A percentile compares a stretch with the other conserved stretches of the same genome.
phyloP scores from a whole-genome alignment of 2,888 invertebrate species.

The Drosophila hawaiiensis region DNA sequence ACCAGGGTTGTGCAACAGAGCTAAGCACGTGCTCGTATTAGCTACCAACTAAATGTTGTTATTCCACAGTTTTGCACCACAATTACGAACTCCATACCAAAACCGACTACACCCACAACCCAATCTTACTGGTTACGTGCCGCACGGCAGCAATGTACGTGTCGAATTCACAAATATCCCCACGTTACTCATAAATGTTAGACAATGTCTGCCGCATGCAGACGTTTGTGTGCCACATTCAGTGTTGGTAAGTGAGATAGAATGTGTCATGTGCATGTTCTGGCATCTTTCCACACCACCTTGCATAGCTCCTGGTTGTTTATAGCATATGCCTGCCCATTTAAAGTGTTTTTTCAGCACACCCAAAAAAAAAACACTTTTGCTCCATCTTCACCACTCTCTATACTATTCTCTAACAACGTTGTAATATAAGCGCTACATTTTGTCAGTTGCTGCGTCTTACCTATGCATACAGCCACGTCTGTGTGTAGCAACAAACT shows the following conservation, averaged over 20 bases:
- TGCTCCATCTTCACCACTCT: slow-evolving; percentile 6
- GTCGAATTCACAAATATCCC: slow-evolving; percentile 75
- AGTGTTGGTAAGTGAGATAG: slow-evolving; percentile 42
- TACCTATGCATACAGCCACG: slow-evolving; percentile 14
- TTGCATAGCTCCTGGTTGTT: slow-evolving; percentile 14
- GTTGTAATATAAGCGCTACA: slow-evolving; percentile 68
- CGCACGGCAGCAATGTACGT: slow-evolving; percentile 58
- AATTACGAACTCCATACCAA: slow-evolving; percentile 63
- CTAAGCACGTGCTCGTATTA: slow-evolving; percentile 72
- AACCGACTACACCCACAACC: slow-evolving; percentile 8
- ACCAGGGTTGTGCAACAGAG: slow-evolving; percentile 53
- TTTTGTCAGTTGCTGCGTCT: slow-evolving; percentile 50
- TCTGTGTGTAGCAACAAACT: slow-evolving; percentile 13
- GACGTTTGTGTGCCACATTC: slow-evolving; percentile 1
- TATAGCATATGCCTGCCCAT: slow-evolving; percentile 24
- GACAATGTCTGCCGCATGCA: slow-evolving; percentile 63
- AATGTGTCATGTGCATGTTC: slow-evolving; percentile 60
- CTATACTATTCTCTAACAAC: slow-evolving; percentile 25
- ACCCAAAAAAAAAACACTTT: slow-evolving; percentile 24
- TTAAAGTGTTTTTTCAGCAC: slow-evolving; percentile 38
- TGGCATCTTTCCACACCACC: slow-evolving; percentile 42
- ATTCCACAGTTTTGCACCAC: slow-evolving; percentile 79
- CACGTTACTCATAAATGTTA: slow-evolving; percentile 74
- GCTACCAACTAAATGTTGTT: slow-evolving; percentile 77
- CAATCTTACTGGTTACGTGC: slow-evolving; percentile 63